Evolutionary conservation across 2,113 vertebrate species (phyloP).

Genomic region (Apaloderma vittatum): DNA sequence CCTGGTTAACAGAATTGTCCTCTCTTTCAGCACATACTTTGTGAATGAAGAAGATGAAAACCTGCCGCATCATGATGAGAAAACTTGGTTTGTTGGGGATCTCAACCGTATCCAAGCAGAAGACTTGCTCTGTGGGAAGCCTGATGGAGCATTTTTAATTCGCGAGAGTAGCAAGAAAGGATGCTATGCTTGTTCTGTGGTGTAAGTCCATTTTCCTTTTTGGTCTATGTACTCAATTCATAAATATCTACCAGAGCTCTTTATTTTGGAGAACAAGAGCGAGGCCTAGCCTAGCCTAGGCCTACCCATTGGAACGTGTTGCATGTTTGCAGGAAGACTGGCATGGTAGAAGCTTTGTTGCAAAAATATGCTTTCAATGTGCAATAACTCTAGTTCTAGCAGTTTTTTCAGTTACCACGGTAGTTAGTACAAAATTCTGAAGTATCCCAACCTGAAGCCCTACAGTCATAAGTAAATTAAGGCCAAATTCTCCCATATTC

Average conservation of each 20-base stretch:
- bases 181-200: slow-evolving; percentile 97
- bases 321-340: not conserved
- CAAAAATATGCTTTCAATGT: not conserved
- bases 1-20: not conserved
- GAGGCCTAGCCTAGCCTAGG: not conserved
- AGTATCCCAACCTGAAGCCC: not conserved
- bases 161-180: slow-evolving; percentile 97
- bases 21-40: slow-evolving; percentile 85
- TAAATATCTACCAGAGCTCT: not conserved
- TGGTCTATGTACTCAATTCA: not conserved
- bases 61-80: slow-evolving; percentile 92
- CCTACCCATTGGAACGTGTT: not conserved
- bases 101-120: slow-evolving; percentile 93
- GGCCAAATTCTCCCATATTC: not conserved
- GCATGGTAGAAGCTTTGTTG: not conserved
- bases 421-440: not conserved
- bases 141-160: slow-evolving; percentile 94
- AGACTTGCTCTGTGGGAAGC: slow-evolving; percentile 92
- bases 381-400: not conserved
- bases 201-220: slow-evolving; percentile 86
- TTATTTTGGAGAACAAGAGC: slow-evolving; percentile 12
- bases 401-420: not conserved
- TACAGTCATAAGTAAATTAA: not conserved
- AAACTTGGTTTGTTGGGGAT: slow-evolving; percentile 97
- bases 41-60: slow-evolving; percentile 92